Percentiles rank a stretch among this genome's conserved stretches.
Conservation (phyloP, 2,888 invertebrate genomes). For the Cantharis nigra region DNA sequence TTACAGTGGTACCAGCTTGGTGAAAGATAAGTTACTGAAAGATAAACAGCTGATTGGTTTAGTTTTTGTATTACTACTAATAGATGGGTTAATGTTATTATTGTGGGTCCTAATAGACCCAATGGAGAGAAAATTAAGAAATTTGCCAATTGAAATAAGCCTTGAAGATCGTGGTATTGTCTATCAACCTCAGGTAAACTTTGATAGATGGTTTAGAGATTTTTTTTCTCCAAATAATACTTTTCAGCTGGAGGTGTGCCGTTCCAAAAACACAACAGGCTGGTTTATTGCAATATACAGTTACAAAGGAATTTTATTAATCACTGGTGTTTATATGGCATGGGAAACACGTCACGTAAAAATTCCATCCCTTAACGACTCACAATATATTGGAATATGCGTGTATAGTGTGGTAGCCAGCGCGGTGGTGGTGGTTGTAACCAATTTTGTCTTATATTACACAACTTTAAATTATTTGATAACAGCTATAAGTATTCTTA, state of each 20-base stretch:
- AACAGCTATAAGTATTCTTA: slow-evolving; percentile 80
- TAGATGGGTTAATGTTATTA: slow-evolving; percentile 82
- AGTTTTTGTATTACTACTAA: slow-evolving; percentile 78
- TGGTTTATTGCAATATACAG: slow-evolving; percentile 91
- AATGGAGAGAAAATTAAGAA: slow-evolving; percentile 81
- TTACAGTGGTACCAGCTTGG: slow-evolving; percentile 78
- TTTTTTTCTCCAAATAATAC: slow-evolving; percentile 41
- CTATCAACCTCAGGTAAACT: slow-evolving; percentile 78
- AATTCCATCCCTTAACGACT: slow-evolving; percentile 90
- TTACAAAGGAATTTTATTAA: slow-evolving; percentile 85
- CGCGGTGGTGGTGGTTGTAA: slow-evolving; percentile 83
- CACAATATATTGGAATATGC: slow-evolving; percentile 91
- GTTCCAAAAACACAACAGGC: slow-evolving; percentile 83
- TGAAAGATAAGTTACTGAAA: slow-evolving; percentile 87
- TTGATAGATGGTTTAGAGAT: not conserved
- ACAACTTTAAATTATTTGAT: slow-evolving; percentile 81
- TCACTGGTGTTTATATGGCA: slow-evolving; percentile 93
- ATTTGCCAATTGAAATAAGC: slow-evolving; percentile 80
- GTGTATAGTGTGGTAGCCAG: slow-evolving; percentile 92
- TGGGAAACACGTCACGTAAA: slow-evolving; percentile 94
- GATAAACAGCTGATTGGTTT: slow-evolving; percentile 87
- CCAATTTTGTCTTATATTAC: slow-evolving; percentile 84
- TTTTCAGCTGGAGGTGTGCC: slow-evolving; percentile 84
- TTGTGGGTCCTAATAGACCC: slow-evolving; percentile 88
- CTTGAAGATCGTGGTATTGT: slow-evolving; percentile 78